Percentiles rank a stretch among this genome's conserved stretches.
Conservation (phyloP, 1,140 invertebrate species). For the Tachypleus tridentatus region DNA sequence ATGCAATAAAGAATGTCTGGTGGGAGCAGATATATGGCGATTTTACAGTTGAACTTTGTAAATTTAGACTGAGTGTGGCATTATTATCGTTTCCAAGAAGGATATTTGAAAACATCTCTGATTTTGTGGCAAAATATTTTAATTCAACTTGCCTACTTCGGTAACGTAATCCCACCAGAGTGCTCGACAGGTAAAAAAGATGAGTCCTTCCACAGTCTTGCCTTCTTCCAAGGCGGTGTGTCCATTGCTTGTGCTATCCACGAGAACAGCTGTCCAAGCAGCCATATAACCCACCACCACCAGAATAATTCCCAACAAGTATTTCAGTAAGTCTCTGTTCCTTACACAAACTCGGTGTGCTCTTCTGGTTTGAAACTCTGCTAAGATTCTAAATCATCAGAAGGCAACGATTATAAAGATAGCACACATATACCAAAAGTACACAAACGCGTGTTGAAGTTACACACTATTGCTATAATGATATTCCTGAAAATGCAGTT, state of each 20-base stretch:
- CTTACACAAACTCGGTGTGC: conserved; percentile 74
- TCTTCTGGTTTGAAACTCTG: conserved; percentile 64
- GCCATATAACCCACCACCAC: conserved; percentile 70
- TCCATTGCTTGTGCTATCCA: conserved; percentile 30
- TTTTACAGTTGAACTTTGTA: too few species aligned
- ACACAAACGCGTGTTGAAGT: too few species aligned
- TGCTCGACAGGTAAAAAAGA: conserved; percentile 53
- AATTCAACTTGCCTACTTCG: conserved; percentile 44
- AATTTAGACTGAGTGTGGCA: too few species aligned
- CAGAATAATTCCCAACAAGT: conserved; percentile 56
- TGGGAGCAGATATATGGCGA: too few species aligned
- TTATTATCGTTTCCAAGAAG: too few species aligned
- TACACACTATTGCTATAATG: too few species aligned
- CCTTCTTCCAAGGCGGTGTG: conserved; percentile 36
- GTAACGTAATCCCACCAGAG: conserved; percentile 82
- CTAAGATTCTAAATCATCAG: conserved; percentile 38
- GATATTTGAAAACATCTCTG: too few species aligned
- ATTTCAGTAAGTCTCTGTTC: conserved; percentile 71
- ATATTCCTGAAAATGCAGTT: too few species aligned
- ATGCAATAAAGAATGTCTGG: too few species aligned
- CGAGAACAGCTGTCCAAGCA: conserved; percentile 59
- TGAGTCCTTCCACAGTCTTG: conserved; percentile 36
- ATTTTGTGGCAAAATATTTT: too few species aligned
- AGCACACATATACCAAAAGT: too few species aligned
- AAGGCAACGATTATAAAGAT: too few species aligned